Conservation (phyloP, 2,113 vertebrate genomes). For the Paracanthobrama guichenoti region DNA sequence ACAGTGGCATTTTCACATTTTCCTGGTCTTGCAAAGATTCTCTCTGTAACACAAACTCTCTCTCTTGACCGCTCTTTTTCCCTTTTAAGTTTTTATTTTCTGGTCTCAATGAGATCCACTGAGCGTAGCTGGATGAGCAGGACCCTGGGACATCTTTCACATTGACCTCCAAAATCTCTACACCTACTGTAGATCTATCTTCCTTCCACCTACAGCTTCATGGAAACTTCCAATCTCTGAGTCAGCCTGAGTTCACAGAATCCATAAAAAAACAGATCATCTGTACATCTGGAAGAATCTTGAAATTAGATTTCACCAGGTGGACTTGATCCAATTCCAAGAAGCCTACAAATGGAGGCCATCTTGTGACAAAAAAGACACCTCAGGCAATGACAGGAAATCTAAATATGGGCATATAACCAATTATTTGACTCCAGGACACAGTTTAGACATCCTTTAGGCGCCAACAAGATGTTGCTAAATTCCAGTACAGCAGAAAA, state of each 20-base stretch:
- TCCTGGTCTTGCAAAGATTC: not conserved
- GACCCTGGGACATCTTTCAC: not conserved
- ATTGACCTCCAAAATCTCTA: not conserved
- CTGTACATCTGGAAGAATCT: slow-evolving; percentile 18
- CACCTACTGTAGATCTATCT: not conserved
- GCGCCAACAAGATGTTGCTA: not conserved
- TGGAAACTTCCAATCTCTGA: slow-evolving; percentile 21
- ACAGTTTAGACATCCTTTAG: not conserved
- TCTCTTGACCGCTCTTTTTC: not conserved
- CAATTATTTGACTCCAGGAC: not conserved
- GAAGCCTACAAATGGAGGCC: not conserved
- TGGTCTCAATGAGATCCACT: not conserved
- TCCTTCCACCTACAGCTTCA: slow-evolving; percentile 18
- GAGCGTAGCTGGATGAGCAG: not conserved
- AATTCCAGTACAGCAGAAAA: not conserved
- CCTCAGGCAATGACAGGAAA: not conserved
- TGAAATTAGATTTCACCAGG: slow-evolving; percentile 6
- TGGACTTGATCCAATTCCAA: not conserved
- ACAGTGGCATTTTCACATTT: too few relatives aligned
- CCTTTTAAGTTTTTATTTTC: not conserved
- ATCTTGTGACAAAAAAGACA: slow-evolving; percentile 10
- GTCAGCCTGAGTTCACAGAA: slow-evolving; percentile 21
- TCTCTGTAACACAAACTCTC: not conserved
- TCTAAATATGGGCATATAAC: not conserved
- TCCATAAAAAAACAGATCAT: slow-evolving; percentile 33